Percentiles rank a stretch among this genome's conserved stretches.
Evolutionary conservation across 2,888 invertebrate genomes (phyloP).

Genomic region (Melinopterus prodromus): DNA sequence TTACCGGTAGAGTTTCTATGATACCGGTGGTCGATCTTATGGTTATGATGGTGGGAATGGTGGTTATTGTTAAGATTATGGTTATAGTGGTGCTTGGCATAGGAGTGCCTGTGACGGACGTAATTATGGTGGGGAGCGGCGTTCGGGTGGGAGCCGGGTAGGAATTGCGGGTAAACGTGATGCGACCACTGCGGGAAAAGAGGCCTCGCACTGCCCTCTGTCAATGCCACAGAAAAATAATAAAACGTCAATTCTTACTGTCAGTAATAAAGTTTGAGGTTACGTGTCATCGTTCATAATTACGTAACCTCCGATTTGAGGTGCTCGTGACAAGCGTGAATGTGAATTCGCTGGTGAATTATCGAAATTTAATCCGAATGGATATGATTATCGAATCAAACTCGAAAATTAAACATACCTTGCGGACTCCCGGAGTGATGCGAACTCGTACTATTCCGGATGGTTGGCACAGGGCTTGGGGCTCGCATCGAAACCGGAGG

Average conservation of each 20-base stretch:
- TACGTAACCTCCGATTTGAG: background rate
- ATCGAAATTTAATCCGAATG: background rate
- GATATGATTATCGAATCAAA: conserved; percentile 14
- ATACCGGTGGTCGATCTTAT: conserved; percentile 67
- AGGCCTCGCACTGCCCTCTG: conserved; percentile 74
- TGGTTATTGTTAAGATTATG: conserved; percentile 69
- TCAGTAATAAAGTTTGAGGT: conserved; percentile 5
- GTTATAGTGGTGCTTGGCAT: conserved; percentile 64
- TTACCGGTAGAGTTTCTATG: conserved; percentile 68
- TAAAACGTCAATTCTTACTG: conserved; percentile 10
- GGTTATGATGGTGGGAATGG: conserved; percentile 67
- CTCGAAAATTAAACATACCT: conserved; percentile 59
- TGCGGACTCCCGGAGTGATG: conserved; percentile 67
- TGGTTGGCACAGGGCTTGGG: conserved; percentile 68
- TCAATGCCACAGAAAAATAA: conserved; percentile 34
- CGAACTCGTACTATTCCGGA: conserved; percentile 65
- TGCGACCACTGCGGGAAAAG: conserved; percentile 95
- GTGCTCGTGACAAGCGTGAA: conserved; percentile 44
- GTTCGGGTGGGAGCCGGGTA: conserved; percentile 88
- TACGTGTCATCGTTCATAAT: background rate
- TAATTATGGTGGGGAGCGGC: conserved; percentile 65
- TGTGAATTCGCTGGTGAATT: conserved; percentile 34
- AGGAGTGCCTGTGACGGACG: conserved; percentile 62
- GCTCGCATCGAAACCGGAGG: conserved; percentile 81
- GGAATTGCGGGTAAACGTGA: conserved; percentile 93